Base-by-base conservation (phyloP, 2,888 invertebrate species). In the Tetrapedia diversipes region DNA sequence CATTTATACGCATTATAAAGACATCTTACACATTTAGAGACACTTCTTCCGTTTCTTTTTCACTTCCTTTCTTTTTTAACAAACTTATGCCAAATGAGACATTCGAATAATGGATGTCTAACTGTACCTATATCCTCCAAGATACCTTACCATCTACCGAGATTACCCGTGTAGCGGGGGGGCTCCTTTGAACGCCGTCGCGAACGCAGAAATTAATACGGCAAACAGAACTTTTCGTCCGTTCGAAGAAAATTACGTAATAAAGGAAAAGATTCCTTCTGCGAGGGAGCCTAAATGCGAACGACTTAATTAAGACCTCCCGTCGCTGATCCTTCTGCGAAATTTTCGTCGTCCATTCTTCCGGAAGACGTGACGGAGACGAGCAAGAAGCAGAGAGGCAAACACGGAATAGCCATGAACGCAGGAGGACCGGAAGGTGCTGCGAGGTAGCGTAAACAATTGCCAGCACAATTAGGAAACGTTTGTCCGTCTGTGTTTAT, bases 381-480 rank as follows among this genome's bases (percentile, higher is more conserved):
- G 79, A 59, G 64, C 69, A 84, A 81, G 84, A 79, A 84, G 79
- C 75, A 70, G 45, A 45, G 71, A 54, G 79, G 43, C 82, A 82
- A 83, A 82, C 77, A 80, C 72, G 77, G 77, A 82, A 79, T 85
- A 74, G 75, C 77, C 77, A 76, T 82, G 79, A 71, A 76, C 66
- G 79, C 59, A 74, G 81, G 78, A 78, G 72, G 74, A 64, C 67
- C 75, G 73, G 72, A 82, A 84, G 82, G 69, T 80, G 71, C 69
- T 67, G 47, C 85, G 59, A 75, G 86, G 79, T 77, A 84, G 79
- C 82, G 86, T 86, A 86, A 88, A 87, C 89, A 88, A 85, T 89
- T 87, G 86, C 82, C 84, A 80, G 83, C 85, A 89, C 88, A 88
- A 88, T 88, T 86, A 88, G 89, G 86, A 87, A 81, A 80, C 85